Percentiles rank a stretch among this genome's conserved stretches.
phyloP scores from a whole-genome alignment of 2,888 invertebrate genomes.

The Phlogophora meticulosa region DNA sequence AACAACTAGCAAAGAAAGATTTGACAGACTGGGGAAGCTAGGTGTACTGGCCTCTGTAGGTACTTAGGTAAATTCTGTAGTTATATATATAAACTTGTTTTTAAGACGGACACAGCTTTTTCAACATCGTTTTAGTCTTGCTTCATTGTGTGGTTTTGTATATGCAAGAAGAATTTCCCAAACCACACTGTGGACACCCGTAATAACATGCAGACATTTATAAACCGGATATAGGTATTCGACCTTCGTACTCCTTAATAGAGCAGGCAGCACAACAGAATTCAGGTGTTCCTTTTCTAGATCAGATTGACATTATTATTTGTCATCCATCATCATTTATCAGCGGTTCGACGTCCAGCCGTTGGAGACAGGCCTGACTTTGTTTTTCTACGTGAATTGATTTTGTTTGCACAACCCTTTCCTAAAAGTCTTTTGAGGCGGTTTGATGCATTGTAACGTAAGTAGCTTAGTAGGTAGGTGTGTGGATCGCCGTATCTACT shows the following conservation, averaged over 20 bases:
- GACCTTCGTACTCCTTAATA: neutral
- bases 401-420: neutral
- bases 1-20: too few relatives aligned
- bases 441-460: neutral
- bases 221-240: neutral
- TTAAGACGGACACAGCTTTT: conserved; percentile 5
- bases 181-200: neutral
- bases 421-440: neutral
- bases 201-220: too few relatives aligned
- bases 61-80: conserved; percentile 30
- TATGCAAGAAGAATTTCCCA: conserved; percentile 4
- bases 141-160: conserved; percentile 18
- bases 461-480: neutral
- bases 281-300: neutral
- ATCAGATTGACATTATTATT: neutral
- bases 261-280: neutral
- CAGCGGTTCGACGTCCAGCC: neutral
- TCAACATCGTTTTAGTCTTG: conserved; percentile 19
- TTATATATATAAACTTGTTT: conserved; percentile 18
- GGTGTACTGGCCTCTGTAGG: too few relatives aligned
- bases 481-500: neutral
- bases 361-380: neutral
- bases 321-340: neutral
- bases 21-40: too few relatives aligned
- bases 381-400: neutral